phyloP scores from a whole-genome alignment of 2,888 invertebrate genomes.

The Buathra laborator region DNA sequence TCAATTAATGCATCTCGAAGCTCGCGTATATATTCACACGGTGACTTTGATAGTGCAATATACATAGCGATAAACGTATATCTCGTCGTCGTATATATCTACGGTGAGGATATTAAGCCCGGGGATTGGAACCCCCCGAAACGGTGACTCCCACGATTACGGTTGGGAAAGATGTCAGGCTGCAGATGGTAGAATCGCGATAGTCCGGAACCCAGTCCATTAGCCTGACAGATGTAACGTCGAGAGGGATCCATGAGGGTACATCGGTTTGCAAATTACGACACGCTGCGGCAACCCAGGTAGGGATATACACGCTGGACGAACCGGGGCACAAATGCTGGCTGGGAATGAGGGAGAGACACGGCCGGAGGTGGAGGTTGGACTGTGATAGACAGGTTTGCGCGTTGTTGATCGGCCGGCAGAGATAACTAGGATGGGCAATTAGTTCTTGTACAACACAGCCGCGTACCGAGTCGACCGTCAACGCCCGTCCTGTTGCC shows the following conservation, averaged over 20 bases:
- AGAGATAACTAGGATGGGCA: slow-evolving; percentile 74
- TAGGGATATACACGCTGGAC: slow-evolving; percentile 41
- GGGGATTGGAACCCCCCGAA: slow-evolving; percentile 33
- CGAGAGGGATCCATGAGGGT: slow-evolving; percentile 70
- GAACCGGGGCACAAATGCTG: slow-evolving; percentile 47
- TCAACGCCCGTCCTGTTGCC: slow-evolving; percentile 58
- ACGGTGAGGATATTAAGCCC: slow-evolving; percentile 51
- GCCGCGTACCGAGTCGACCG: slow-evolving; percentile 28
- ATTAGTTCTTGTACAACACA: slow-evolving; percentile 70
- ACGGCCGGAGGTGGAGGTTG: slow-evolving; percentile 54
- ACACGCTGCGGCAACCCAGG: slow-evolving; percentile 76
- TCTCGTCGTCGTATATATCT: slow-evolving; percentile 21
- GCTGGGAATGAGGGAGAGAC: slow-evolving; percentile 29
- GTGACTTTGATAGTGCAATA: background rate
- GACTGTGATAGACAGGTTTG: slow-evolving; percentile 75
- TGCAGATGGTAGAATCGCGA: slow-evolving; percentile 76
- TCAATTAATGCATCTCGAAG: background rate
- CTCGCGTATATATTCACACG: background rate
- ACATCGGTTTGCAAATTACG: slow-evolving; percentile 82
- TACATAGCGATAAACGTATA: slow-evolving; percentile 9
- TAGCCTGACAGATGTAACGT: slow-evolving; percentile 82
- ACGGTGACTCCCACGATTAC: slow-evolving; percentile 50
- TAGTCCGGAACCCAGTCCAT: slow-evolving; percentile 80
- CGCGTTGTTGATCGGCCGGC: slow-evolving; percentile 71
- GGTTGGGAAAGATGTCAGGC: slow-evolving; percentile 74